Conservation (phyloP, 2,888 invertebrate genomes). For the Nudaria mundana region DNA sequence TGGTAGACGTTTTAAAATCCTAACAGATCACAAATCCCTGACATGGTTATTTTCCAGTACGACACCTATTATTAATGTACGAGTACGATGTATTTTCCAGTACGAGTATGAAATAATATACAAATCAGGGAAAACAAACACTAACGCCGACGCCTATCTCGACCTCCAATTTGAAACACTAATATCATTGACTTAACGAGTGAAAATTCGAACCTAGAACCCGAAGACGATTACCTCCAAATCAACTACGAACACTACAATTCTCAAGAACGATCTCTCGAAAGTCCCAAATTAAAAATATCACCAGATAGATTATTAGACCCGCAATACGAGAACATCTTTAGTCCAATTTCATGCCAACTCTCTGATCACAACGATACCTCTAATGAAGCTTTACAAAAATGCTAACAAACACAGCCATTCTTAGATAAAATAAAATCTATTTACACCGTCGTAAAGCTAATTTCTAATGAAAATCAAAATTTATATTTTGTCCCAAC, state of each 20-base stretch:
- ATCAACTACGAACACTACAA: conserved; percentile 38
- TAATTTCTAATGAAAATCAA: conserved; percentile 32
- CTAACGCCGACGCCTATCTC: no score
- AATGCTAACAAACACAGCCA: conserved; percentile 22
- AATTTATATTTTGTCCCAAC: conserved; percentile 14
- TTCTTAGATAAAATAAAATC: conserved; percentile 7
- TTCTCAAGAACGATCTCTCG: conserved; percentile 11
- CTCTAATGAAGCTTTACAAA: conserved; percentile 27
- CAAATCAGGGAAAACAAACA: conserved; percentile 12
- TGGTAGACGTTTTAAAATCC: conserved; percentile 48
- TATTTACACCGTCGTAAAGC: conserved; percentile 29
- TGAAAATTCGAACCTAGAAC: not conserved
- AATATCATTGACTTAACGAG: not conserved
- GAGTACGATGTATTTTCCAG: conserved; percentile 8
- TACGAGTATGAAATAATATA: conserved; percentile 10
- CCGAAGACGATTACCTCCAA: conserved; percentile 10
- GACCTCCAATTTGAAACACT: conserved; percentile 2
- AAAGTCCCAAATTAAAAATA: conserved; percentile 19
- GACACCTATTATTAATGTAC: conserved; percentile 14
- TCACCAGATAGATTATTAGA: conserved; percentile 30
- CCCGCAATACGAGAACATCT: conserved; percentile 30
- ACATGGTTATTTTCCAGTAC: conserved; percentile 15
- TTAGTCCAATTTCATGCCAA: conserved; percentile 28
- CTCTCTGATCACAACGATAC: conserved; percentile 24
- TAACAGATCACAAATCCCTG: no score